phyloP scores from a whole-genome alignment of 2,888 invertebrate genomes.

The Erpobdella octoculata region DNA sequence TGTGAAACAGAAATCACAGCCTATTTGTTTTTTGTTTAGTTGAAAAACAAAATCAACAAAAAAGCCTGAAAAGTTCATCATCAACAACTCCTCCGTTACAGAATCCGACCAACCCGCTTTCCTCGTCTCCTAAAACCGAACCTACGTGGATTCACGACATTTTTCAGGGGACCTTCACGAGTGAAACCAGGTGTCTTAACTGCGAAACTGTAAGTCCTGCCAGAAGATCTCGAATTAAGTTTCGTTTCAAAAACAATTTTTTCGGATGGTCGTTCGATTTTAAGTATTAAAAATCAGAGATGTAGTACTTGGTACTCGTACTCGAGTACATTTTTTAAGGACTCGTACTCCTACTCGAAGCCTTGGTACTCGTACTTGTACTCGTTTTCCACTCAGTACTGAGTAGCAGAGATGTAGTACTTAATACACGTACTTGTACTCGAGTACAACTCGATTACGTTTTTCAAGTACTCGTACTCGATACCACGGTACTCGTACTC shows the following conservation, averaged over 20 bases:
- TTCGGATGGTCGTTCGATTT: neutral
- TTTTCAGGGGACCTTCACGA: conserved; percentile 97
- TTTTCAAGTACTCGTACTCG: too few relatives aligned
- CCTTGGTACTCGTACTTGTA: too few relatives aligned
- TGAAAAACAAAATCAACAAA: conserved; percentile 42
- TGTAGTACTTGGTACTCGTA: too few relatives aligned
- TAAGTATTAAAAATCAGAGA: neutral
- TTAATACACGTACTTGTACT: too few relatives aligned
- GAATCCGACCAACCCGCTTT: neutral
- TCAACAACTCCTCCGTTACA: neutral
- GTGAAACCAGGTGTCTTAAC: conserved; percentile 96
- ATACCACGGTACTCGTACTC: too few relatives aligned
- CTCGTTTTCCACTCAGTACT: too few relatives aligned
- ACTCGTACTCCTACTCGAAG: neutral
- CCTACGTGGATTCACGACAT: conserved; percentile 99
- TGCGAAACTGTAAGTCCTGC: conserved; percentile 92
- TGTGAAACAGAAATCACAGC: conserved; percentile 42
- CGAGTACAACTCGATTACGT: too few relatives aligned
- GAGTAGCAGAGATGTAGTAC: too few relatives aligned
- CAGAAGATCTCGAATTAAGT: too few relatives aligned
- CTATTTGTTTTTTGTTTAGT: conserved; percentile 39
- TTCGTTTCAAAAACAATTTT: neutral
- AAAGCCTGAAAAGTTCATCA: conserved; percentile 14
- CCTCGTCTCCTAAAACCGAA: conserved; percentile 32
- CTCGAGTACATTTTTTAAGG: neutral